These are phyloP conservation scores for Drosophila tanythrix DNA, from an alignment of 2,888 invertebrate species.

Conservation along the genomic window DNA sequence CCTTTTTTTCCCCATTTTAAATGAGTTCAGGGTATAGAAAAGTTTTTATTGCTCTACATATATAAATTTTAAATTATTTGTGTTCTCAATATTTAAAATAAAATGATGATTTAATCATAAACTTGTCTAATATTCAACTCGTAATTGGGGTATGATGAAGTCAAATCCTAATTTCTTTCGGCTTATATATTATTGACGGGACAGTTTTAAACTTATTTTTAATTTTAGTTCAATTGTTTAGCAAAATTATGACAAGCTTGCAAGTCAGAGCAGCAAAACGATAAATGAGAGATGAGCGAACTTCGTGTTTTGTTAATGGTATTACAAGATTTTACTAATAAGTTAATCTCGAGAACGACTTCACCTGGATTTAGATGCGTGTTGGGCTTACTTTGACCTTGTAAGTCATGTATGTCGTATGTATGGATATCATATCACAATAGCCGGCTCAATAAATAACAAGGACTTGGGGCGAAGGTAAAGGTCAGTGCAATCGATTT, in stretches of 20 bases:
- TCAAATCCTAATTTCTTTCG: neutral
- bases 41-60: neutral
- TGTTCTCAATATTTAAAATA: neutral
- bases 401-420: neutral
- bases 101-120: neutral
- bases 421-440: neutral
- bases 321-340: neutral
- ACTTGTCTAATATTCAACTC: neutral
- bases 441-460: neutral
- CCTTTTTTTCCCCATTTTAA: neutral
- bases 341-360: neutral
- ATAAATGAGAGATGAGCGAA: neutral
- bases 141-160: neutral
- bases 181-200: neutral
- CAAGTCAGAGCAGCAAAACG: neutral
- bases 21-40: neutral
- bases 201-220: neutral
- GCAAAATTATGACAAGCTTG: neutral
- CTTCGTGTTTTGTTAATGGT: neutral
- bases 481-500: slow-evolving; percentile 58
- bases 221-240: neutral
- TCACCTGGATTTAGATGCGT: neutral
- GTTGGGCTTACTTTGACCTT: neutral
- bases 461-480: neutral
- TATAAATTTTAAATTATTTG: neutral